phyloP scores from a whole-genome alignment of 2,888 invertebrate species.

The Drosophila meridiana region DNA sequence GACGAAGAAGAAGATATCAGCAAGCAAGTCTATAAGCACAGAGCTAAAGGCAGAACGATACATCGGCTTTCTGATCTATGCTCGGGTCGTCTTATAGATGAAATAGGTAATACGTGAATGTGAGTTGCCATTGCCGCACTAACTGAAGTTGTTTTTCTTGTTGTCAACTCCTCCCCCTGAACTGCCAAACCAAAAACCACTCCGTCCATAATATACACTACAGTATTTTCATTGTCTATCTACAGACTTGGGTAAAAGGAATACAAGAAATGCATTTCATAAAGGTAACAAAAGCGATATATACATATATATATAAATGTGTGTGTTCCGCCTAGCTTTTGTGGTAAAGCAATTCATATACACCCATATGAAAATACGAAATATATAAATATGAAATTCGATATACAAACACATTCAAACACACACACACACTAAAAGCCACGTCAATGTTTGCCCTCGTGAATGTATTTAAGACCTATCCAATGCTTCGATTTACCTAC shows the following conservation, averaged over 20 bases:
- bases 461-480: constrained; percentile 43
- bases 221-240: constrained; percentile 66
- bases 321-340: constrained; percentile 60
- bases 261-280: constrained; percentile 57
- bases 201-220: constrained; percentile 37
- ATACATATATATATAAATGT: constrained; percentile 18
- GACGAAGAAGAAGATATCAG: constrained; percentile 84
- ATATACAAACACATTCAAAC: not conserved
- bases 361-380: constrained; percentile 18
- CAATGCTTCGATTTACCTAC: constrained; percentile 42
- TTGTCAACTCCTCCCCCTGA: constrained; percentile 40
- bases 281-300: constrained; percentile 68
- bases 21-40: constrained; percentile 70
- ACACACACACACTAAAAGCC: constrained; percentile 27
- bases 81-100: constrained; percentile 77
- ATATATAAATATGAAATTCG: constrained; percentile 24
- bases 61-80: constrained; percentile 81
- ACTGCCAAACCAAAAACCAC: constrained; percentile 12
- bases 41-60: constrained; percentile 69
- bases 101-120: constrained; percentile 85
- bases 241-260: constrained; percentile 72
- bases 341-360: constrained; percentile 64
- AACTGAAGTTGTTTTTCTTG: constrained; percentile 63
- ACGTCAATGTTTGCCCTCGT: constrained; percentile 56
- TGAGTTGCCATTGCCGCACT: constrained; percentile 75